Base-by-base conservation (phyloP, 37 sponge, comb jelly and placozoan genomes). In the Spongia lamella region DNA sequence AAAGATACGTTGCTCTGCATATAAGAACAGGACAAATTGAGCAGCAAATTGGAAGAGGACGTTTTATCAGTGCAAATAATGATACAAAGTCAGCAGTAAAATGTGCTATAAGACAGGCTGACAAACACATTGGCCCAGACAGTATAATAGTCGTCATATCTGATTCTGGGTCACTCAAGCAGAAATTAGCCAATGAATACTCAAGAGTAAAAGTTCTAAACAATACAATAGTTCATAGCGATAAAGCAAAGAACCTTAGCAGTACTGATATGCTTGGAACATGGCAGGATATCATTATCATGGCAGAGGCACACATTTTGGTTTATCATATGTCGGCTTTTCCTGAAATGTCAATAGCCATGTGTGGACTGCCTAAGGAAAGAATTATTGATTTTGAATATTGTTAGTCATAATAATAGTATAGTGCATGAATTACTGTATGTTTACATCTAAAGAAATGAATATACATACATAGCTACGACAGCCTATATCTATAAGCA, bases 271-370 rank as follows among this genome's bases (percentile, higher is more conserved):
- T 68, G 7, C 39, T 76, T 19, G 30, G 25, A 5, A 60, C 32
- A 59, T 83, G 83, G 83, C 54, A 61, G 20, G 76, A 83, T 47
- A 26, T 83, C 1, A 16, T 83, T 30, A 55, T 83, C 29, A 29
- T 83, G 25, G 83, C 83, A 11, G 69, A 83, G 63, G 34, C 76
- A 16, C 24, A 43, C 52, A 16, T 30, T 17, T 34, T 61, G 17
- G 63, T 75, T 36, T 26, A 13, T 4, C 36, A 35, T 21, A 31
- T 30, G 11, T 47, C 47, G 30, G 61, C 62, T 1, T 75, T 75
- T 37, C 34, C 50, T 19, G 34, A 22, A 20, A 9, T 61, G 4
- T 61, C 76, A 26, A 38, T 25, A 0, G 14, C 21, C 19, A 25
- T 75, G 27, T 75, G 76, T 31, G 16, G 7, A 3, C 31, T 75